phyloP scores from a whole-genome alignment of 1,140 invertebrate genomes.

The Harpegnathos saltator region DNA sequence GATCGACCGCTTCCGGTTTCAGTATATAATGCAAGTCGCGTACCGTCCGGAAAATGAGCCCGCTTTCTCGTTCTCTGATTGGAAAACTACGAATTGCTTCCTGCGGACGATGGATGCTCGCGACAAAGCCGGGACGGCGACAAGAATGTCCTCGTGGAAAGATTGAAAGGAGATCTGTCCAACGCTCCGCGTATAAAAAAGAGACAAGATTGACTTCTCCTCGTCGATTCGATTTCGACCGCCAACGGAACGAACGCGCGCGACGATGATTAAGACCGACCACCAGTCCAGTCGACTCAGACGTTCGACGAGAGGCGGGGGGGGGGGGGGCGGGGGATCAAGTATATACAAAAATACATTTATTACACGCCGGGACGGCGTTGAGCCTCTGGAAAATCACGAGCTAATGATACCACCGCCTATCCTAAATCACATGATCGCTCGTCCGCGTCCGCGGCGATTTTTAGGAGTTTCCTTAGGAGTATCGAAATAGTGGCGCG shows the following conservation, averaged over 20 bases:
- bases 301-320: too few species aligned
- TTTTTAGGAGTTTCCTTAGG: slow-evolving; percentile 56
- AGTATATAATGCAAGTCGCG: slow-evolving; percentile 69
- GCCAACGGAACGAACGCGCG: neutral
- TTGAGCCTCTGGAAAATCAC: slow-evolving; percentile 28
- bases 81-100: slow-evolving; percentile 77
- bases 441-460: slow-evolving; percentile 28
- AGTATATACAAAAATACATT: too few species aligned
- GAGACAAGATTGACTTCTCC: neutral
- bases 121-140: slow-evolving; percentile 51
- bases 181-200: slow-evolving; percentile 14
- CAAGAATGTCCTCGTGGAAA: slow-evolving; percentile 17
- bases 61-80: slow-evolving; percentile 70
- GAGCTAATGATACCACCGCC: slow-evolving; percentile 13
- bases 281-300: too few species aligned
- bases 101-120: slow-evolving; percentile 65
- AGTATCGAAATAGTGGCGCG: slow-evolving; percentile 57
- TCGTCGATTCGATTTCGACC: slow-evolving; percentile 42
- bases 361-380: neutral
- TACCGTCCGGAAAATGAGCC: slow-evolving; percentile 67
- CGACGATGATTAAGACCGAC: slow-evolving; percentile 23
- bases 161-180: slow-evolving; percentile 22
- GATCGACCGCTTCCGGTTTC: slow-evolving; percentile 72
- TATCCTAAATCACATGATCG: slow-evolving; percentile 53
- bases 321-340: too few species aligned